Conservation (phyloP, 2,888 invertebrate species). For the Drosophila sordidula region DNA sequence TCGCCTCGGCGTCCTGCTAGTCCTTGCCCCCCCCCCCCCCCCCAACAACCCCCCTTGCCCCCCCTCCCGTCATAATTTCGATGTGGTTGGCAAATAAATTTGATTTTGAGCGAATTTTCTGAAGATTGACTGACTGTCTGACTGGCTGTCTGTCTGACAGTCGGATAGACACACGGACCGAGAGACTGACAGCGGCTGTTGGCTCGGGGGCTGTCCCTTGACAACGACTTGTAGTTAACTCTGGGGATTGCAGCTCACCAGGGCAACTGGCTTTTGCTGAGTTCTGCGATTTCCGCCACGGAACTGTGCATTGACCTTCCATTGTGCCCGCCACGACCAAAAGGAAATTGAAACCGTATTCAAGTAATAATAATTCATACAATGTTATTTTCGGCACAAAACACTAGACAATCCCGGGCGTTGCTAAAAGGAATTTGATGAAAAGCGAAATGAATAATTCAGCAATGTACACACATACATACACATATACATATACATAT, state of each 20-base stretch:
- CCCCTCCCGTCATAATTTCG: constrained; percentile 66
- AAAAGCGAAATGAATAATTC: constrained; percentile 54
- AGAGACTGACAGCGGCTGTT: constrained; percentile 16
- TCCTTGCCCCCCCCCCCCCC: neutral
- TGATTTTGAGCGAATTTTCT: constrained; percentile 71
- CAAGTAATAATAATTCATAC: constrained; percentile 60
- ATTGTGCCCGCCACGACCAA: constrained; percentile 8
- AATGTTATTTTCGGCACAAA: constrained; percentile 35
- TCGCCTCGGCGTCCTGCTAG: constrained; percentile 25
- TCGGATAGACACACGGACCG: neutral
- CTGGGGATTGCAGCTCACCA: constrained; percentile 27
- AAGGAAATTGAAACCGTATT: constrained; percentile 66
- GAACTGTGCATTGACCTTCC: constrained; percentile 44
- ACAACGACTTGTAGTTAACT: constrained; percentile 43
- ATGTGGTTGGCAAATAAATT: constrained; percentile 77
- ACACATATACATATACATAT: neutral
- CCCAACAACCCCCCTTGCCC: no score
- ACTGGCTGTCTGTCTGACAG: constrained; percentile 39
- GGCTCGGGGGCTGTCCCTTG: constrained; percentile 2
- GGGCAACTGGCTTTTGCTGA: constrained; percentile 49
- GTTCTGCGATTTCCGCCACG: constrained; percentile 37
- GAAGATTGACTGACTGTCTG: constrained; percentile 61
- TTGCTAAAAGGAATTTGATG: constrained; percentile 45
- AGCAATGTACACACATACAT: neutral
- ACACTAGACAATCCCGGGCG: constrained; percentile 35